Evolutionary conservation across 1,140 invertebrate genomes (phyloP), one percentile per base, ranked within the genome.

Genomic region (Panagrolaimus sp.): DNA sequence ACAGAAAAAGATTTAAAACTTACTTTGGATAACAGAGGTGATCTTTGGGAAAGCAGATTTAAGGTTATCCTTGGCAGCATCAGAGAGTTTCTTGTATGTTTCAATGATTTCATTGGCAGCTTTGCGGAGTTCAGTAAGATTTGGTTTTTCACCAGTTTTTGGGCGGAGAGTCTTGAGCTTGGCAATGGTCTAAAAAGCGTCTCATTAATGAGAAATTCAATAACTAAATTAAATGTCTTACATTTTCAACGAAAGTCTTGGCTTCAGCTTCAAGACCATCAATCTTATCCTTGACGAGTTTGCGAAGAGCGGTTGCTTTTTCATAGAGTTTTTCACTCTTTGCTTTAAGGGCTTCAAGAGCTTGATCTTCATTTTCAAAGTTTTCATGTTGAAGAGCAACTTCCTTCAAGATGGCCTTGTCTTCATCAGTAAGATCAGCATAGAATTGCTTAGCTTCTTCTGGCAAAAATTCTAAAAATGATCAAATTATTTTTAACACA

Each of bases 391-490:
- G 46, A 28, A n/a, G 46, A 9, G 76, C 77, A 24, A 77, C 43
- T 52, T 76, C 77, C 63, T 77, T 77, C 32, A 79, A 45, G 65
- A 75, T 68, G 24, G 24, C 21, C 48, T 77, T 77, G 67, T 79
- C 75, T 21, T 77, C 75, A 10, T 76, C 77, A 8, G 75, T 80
- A 28, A 77, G 58, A 17, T 71, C 72, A 43, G 63, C 55, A 68
- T 77, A 77, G 73, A 77, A 77, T 6, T 68, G 63, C 45, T 67
- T 77, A 17, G 79, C 75, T 43, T 78, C 75, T 14, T 71, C 32
- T 6, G 75, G 75, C 17, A 76, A 65, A 38, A 76, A 45, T n/a
- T 76, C 75, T 76, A 24, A n/a, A 73, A 64, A 26, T n/a, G 26
- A 17, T 17, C 12, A 21, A 12, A 32, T 43, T 17, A 15, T 12